Evolutionary conservation across 2,113 vertebrate species (phyloP), one percentile per base, ranked within the genome.

Genomic region (Ranitomeya imitator): DNA sequence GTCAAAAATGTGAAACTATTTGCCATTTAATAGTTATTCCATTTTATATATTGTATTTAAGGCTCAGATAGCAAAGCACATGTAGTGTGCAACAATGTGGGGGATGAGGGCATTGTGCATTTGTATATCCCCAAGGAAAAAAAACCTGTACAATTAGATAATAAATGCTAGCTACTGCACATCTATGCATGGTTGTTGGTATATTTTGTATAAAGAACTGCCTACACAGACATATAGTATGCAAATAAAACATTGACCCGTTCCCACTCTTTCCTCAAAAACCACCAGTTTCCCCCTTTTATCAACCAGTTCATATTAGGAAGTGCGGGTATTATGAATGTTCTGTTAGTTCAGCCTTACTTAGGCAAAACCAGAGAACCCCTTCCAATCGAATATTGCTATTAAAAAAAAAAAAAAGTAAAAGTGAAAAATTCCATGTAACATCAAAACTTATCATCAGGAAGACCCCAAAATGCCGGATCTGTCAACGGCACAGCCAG

Each of bases 401-500:
- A 21, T 5, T 19, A 45, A 76, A 74, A 76, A 51, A 45, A 76
- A 74, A 76, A 52, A 4, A 74, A 76, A 52, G 1, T 21, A 19
- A 63, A 19, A 74, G 16, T 31, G 23, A 16, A 76, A 26, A 7
- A 4, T 13, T 1, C 9, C 23, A 69, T 31, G 31, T 15, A 1
- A 73, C 18, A 76, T 19, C 7, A 19, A 9, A 76, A 51, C 31
- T 76, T 51, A 76, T 76, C 8, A 76, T 19, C 73, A 76, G 19
- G 12, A 69, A 78, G 78, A 26, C 63, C 74, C 77, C 78, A 45
- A 83, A 73, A 45, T 52, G 65, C 31, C 63, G 67, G 71, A 65
- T 77, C 87, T 83, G 71, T 74, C 71, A 78, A 65, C 59, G 37
- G 31, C 63, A 12, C 61, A 69, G 61, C 21, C 45, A 85, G n/a